A percentile compares a stretch with the other conserved stretches of the same genome.
Conservation (phyloP, 2,888 invertebrate genomes). For the Hermaeophaga mercurialis region DNA sequence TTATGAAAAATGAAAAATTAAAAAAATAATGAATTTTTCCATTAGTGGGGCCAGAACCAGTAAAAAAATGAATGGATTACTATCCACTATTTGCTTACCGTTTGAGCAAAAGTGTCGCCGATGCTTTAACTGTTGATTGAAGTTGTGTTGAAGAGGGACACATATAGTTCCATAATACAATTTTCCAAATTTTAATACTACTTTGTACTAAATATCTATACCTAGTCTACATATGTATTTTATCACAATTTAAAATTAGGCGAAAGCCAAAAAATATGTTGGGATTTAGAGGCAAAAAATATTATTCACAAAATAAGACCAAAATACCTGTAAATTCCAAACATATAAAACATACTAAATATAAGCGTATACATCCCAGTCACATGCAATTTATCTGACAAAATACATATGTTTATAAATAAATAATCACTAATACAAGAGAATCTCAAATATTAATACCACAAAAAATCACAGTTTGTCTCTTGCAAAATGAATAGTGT, state of each 20-base stretch:
- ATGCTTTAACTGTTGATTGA: slow-evolving; percentile 1
- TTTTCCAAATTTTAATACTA: slow-evolving; percentile 12
- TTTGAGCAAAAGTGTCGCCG: slow-evolving; percentile 20
- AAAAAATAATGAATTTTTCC: too few relatives aligned
- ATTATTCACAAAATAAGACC: slow-evolving; percentile 5
- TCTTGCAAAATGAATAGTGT: slow-evolving; percentile 14
- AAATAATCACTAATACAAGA: slow-evolving; percentile 8
- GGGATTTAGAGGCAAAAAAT: slow-evolving; percentile 11
- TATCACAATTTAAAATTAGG: slow-evolving; percentile 14
- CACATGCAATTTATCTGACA: slow-evolving; percentile 32
- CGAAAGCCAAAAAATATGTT: slow-evolving; percentile 5
- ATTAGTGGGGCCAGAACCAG: too few relatives aligned
- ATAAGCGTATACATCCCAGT: slow-evolving; percentile 14
- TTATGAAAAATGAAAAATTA: too few relatives aligned
- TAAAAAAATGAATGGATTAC: too few relatives aligned
- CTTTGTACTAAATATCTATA: slow-evolving; percentile 15
- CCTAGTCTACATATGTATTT: slow-evolving; percentile 31
- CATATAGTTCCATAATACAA: slow-evolving; percentile 4
- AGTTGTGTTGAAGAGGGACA: slow-evolving; percentile 11
- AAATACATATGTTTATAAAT: slow-evolving; percentile 37
- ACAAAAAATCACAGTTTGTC: slow-evolving; percentile 38
- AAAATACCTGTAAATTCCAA: slow-evolving; percentile 8
- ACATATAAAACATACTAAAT: slow-evolving; percentile 7
- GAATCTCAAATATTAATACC: slow-evolving; percentile 30
- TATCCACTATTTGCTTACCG: slow-evolving; percentile 33